phyloP scores from a whole-genome alignment of 2,888 invertebrate genomes.

The Dicyrtomina minuta region DNA sequence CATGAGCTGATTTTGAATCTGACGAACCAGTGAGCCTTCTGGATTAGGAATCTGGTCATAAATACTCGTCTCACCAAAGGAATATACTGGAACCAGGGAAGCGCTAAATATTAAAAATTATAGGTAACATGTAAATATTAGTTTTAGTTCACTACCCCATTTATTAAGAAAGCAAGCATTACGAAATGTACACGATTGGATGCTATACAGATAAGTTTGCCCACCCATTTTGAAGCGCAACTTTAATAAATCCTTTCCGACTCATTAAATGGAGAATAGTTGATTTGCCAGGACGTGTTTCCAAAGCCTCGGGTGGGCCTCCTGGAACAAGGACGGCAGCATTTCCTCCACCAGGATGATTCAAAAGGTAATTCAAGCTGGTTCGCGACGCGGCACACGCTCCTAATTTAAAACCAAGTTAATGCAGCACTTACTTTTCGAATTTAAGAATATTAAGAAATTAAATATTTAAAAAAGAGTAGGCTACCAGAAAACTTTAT shows the following conservation, averaged over 20 bases:
- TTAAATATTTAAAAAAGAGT: no score
- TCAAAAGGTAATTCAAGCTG: constrained; percentile 68
- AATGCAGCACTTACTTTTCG: no score
- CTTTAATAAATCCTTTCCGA: constrained; percentile 74
- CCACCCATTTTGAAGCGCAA: constrained; percentile 75
- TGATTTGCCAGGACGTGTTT: constrained; percentile 70
- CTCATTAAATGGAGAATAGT: constrained; percentile 72
- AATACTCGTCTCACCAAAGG: constrained; percentile 84
- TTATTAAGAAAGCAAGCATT: no score
- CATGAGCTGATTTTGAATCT: constrained; percentile 69
- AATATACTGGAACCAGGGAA: constrained; percentile 69
- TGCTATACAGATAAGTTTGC: no score
- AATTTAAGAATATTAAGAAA: no score
- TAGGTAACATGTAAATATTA: no score
- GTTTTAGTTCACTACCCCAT: no score
- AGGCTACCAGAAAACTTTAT: no score
- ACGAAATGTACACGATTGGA: no score
- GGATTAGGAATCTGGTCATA: constrained; percentile 75
- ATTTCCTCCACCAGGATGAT: constrained; percentile 58
- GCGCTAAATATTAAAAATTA: no score
- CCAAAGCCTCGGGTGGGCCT: constrained; percentile 74
- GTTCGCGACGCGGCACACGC: constrained; percentile 63
- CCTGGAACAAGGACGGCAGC: constrained; percentile 78
- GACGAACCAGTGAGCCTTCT: constrained; percentile 67
- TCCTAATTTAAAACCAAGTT: no score